These are phyloP conservation scores for Dipodomys ordii DNA, from an alignment of 2,113 vertebrate genomes.

Conservation along the genomic window DNA sequence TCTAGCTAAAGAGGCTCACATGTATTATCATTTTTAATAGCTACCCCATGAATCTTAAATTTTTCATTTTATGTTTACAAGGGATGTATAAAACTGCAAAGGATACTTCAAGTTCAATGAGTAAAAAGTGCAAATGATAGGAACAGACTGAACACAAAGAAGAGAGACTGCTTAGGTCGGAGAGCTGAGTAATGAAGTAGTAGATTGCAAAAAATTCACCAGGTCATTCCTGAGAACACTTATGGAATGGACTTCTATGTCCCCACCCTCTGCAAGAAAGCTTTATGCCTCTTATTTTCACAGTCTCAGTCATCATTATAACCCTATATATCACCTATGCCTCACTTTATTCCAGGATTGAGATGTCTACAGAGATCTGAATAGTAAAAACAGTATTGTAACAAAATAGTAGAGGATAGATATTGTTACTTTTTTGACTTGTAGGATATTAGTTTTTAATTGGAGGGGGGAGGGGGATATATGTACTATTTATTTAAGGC, in stretches of 20 bases:
- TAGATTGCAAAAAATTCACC: background rate
- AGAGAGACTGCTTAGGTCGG: background rate
- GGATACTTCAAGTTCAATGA: constrained; percentile 1
- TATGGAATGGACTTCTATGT: background rate
- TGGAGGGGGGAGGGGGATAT: background rate
- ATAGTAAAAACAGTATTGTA: background rate
- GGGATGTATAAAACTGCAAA: constrained; percentile 39
- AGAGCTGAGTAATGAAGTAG: background rate
- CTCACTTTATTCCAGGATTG: background rate
- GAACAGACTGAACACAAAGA: background rate
- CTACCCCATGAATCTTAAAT: background rate
- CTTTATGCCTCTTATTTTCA: background rate
- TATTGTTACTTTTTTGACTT: background rate
- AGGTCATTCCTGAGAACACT: background rate
- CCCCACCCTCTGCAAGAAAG: background rate
- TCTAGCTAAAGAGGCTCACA: background rate
- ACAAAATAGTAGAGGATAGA: background rate
- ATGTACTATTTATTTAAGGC: background rate
- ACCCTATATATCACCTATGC: background rate
- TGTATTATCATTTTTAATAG: background rate
- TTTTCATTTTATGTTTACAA: constrained; percentile 23
- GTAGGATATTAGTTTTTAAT: no score
- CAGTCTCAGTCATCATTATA: background rate
- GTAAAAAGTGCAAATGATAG: background rate
- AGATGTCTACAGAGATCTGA: background rate